Conservation (phyloP, 2,797 vertebrate genomes). For the Acrossocheilus fasciatus region DNA sequence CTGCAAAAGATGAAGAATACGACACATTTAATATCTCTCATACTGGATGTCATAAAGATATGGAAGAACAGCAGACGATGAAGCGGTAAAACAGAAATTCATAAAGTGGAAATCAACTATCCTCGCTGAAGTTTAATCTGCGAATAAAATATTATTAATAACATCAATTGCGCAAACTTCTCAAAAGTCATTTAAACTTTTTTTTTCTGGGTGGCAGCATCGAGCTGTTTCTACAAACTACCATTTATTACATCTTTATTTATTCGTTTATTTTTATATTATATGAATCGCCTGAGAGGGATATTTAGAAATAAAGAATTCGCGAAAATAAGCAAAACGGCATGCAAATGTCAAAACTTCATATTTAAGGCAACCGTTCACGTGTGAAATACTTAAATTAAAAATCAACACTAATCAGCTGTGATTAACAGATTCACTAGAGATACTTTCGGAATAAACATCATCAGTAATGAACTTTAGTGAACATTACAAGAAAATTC, state of each 20-base stretch:
- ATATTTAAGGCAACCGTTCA: constrained; percentile 51
- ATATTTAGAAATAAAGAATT: background rate
- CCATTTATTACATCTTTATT: background rate
- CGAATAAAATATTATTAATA: background rate
- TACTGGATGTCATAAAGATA: background rate
- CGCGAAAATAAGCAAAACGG: background rate
- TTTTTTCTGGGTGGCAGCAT: constrained; percentile 4
- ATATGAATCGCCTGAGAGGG: constrained; percentile 18
- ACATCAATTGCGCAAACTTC: constrained; percentile 8
- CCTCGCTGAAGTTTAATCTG: background rate
- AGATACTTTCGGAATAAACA: background rate
- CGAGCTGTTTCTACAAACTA: constrained; percentile 21
- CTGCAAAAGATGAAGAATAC: background rate
- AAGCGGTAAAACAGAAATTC: background rate
- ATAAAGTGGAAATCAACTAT: background rate
- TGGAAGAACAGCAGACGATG: background rate
- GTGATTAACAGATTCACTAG: background rate
- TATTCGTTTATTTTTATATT: background rate
- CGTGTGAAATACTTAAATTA: background rate
- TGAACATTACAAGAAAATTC: background rate
- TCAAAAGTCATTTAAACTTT: background rate
- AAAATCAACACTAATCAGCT: background rate
- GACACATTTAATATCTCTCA: too few species aligned
- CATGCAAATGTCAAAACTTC: background rate
- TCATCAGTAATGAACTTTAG: background rate